Base-by-base conservation (phyloP, 2,797 vertebrate genomes). In the Coregonus suidteri region DNA sequence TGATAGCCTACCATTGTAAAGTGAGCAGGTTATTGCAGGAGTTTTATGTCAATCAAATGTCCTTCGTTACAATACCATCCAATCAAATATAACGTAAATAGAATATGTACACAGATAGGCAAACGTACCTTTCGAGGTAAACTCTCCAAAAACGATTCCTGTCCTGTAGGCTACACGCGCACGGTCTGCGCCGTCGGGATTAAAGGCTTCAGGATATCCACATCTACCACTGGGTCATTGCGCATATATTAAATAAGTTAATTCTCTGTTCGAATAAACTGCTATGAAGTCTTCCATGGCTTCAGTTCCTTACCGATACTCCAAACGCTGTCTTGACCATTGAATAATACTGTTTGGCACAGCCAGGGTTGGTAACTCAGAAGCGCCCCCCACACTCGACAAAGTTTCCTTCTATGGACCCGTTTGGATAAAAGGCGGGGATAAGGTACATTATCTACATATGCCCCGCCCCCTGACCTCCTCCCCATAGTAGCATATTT, bases 361-460 rank as follows among this genome's bases (percentile, higher is more conserved):
- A 47, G 41, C n/a, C 56, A 64, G 7, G 9, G 9, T 11, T 14
- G 13, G 4, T 73, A 15, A 41, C 47, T 20, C 35, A 74, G 11
- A 72, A 74, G 34, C 13, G 64, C 25, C 13, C n/a, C 31, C 59
- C 15, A 4, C 53, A 13, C 75, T 13, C 77, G 41, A 86, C 82
- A 79, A 84, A 71, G 73, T 89, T 65, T 90, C 92, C 92, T 92
- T 93, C 90, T 92, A 93, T 84, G 92, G 91, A 81, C 89, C 86
- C 86, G 83, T 56, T 56, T 65, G 85, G 87, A 65, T 79, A 77
- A 85, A 73, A 82, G 90, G 90, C 89, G 89, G 90, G 84, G 91
- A 90, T 83, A 88, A 75, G 56, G 41, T 6, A 6, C 5, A 7
- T 72, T 30, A 34, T 1, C 75, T 25, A 53, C 76, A 11, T 11